phyloP scores from a whole-genome alignment of 1,140 invertebrate genomes.

The Acyrthosiphon pisum region DNA sequence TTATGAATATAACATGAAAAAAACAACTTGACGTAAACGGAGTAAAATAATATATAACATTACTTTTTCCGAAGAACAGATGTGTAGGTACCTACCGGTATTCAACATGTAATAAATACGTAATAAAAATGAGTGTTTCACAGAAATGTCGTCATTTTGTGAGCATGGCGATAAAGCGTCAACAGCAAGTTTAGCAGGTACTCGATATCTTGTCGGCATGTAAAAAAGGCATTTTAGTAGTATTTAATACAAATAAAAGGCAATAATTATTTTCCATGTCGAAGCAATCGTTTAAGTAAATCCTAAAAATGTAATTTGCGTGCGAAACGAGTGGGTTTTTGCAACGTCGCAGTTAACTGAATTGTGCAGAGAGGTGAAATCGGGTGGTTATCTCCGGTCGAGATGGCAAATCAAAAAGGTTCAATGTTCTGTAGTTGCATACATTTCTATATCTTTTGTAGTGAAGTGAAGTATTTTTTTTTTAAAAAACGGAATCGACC shows the following conservation, averaged over 20 bases:
- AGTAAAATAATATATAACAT: neutral
- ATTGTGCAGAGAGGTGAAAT: neutral
- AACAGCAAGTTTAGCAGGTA: neutral
- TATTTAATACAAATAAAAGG: neutral
- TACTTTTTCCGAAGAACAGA: neutral
- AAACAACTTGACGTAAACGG: neutral
- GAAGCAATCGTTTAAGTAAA: neutral
- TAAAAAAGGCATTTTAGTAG: neutral
- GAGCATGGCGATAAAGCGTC: neutral
- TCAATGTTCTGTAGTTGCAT: neutral
- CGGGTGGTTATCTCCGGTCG: slow-evolving; percentile 4
- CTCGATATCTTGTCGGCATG: neutral
- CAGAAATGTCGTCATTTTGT: too few species aligned
- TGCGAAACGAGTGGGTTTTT: neutral
- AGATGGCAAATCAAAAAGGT: slow-evolving; percentile 26
- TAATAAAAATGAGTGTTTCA: too few species aligned
- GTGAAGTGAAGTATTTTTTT: neutral
- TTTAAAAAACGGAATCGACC: neutral
- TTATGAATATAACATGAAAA: neutral
- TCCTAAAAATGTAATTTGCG: neutral
- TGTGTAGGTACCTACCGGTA: neutral
- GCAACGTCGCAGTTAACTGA: neutral
- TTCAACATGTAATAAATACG: neutral
- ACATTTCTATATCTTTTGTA: neutral
- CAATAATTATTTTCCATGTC: neutral